Base-by-base conservation (phyloP, 2,797 vertebrate genomes). In the Fringilla coelebs region DNA sequence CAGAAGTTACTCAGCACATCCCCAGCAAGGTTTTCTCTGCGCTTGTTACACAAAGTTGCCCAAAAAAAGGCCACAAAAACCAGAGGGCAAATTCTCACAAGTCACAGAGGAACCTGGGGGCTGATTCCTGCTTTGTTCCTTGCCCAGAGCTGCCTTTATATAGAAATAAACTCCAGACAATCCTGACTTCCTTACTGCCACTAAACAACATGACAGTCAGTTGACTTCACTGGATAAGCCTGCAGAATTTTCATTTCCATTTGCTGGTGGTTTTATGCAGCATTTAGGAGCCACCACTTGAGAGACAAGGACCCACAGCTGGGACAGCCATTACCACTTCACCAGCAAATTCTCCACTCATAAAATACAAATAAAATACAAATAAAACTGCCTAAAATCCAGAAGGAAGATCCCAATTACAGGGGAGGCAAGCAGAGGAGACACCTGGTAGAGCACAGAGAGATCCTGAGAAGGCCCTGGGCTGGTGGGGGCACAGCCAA, bases 61-160 rank as follows among this genome's bases (percentile, higher is more conserved):
- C 16, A 46, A 90, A 80, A 54, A 40, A 85, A 72, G 31, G 60
- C 74, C 74, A 52, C 67, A 71, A 29, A 88, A 49, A 32, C 57
- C 71, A 48, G 67, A 90, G 89, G 61, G 74, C 38, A 85, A 90
- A 92, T 82, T 75, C 81, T 80, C 72, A 36, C 68, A 63, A 89
- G 81, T 79, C 86, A 36, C 78, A 85, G 12, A 79, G 78, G 81
- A 58, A 62, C 65, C 85, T 63, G 1, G 2, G 58, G 63, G 89
- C 72, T 89, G 76, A 40, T 34, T 79, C 57, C 43, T 41, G 61
- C 68, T 89, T 76, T 89, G 77, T 24, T 84, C 67, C 84, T 67
- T 78, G 70, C 86, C 62, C 89, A 78, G 61, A 75, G 78, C 62
- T 88, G 87, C 85, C 82, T 88, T 77, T 58, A 71, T 36, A 21